Base-by-base conservation (phyloP, 30 jellyfish, hydroid and myxozoan species). In the Cassiopea andromeda region DNA sequence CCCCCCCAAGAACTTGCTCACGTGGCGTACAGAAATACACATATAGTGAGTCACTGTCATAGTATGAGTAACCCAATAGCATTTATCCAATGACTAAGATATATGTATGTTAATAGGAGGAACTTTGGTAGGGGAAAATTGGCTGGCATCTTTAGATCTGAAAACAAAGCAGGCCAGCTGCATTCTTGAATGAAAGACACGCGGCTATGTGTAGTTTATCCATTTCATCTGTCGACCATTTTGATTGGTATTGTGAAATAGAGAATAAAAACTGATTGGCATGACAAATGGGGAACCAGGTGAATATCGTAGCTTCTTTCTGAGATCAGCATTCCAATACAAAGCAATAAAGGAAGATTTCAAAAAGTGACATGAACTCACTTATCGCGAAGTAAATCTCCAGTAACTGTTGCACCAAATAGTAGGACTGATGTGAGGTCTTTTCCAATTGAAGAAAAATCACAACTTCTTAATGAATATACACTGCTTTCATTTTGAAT, bases 351-450 rank as follows among this genome's bases (percentile, higher is more conserved):
- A 54, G 64, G 12, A 54, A 54, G 64, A 54, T 54, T 54, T 54
- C 7, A 54, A 3, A 14, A 66, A 68, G 3, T 13, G 44, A 82
- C 18, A 7, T 60, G 83, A 15, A 76, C 92, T 46, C 79, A 91
- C 99, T 95, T 95, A 88, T 95, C 99, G 57, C 99, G 85, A 27
- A 95, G 89, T 60, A 95, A 69, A 44, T 91, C 99, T 2, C 99
- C 97, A 47, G 61, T 84, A 8, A 88, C 76, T 12, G 99, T 95
- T 46, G 99, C 99, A n/a, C 98, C 99, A 60, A 95, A 93, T 44
- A 95, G 80, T 44, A 95, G 90, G 10, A 95, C 99, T 6, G 97
- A 85, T 16, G 96, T 77, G 43, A 95, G 81, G 73, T 95, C 99
- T 95, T 17, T 17, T 69, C 38, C 81, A 46, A 72, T 3, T 72